Conservation (phyloP, 2,888 invertebrate species). For the Germaria angustata region DNA sequence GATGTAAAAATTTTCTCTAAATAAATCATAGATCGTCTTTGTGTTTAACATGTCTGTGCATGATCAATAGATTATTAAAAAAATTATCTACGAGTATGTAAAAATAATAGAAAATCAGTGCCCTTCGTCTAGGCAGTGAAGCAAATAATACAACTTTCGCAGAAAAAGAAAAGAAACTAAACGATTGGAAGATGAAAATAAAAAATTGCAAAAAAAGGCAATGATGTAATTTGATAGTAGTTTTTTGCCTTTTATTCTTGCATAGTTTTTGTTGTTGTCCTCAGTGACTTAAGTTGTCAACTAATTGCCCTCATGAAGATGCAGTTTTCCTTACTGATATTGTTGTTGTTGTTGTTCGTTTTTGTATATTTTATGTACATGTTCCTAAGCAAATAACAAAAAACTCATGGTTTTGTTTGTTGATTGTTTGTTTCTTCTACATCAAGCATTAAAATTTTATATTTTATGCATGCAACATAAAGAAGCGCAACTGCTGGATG, state of each 20-base stretch:
- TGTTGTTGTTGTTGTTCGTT: slow-evolving; percentile 30
- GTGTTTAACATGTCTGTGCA: neutral
- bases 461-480: slow-evolving; percentile 67
- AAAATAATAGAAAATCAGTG: too few species aligned
- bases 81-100: neutral
- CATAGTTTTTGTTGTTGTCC: slow-evolving; percentile 19
- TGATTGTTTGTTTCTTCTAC: slow-evolving; percentile 62
- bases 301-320: slow-evolving; percentile 67
- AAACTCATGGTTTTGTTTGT: slow-evolving; percentile 51
- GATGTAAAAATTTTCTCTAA: neutral
- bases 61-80: slow-evolving; percentile 23
- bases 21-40: neutral
- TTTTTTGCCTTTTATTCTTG: slow-evolving; percentile 24
- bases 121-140: slow-evolving; percentile 7
- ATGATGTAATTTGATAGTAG: slow-evolving; percentile 66
- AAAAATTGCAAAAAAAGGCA: slow-evolving; percentile 18
- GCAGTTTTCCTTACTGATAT: slow-evolving; percentile 48
- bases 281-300: slow-evolving; percentile 67
- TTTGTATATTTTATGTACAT: slow-evolving; percentile 49
- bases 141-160: slow-evolving; percentile 20
- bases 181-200: slow-evolving; percentile 1
- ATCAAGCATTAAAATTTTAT: slow-evolving; percentile 66
- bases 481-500: slow-evolving; percentile 50
- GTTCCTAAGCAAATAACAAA: slow-evolving; percentile 51
- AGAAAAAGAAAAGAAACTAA: slow-evolving; percentile 28